Evolutionary conservation across 2,113 vertebrate species (phyloP).

Genomic region (Nasalis larvatus): DNA sequence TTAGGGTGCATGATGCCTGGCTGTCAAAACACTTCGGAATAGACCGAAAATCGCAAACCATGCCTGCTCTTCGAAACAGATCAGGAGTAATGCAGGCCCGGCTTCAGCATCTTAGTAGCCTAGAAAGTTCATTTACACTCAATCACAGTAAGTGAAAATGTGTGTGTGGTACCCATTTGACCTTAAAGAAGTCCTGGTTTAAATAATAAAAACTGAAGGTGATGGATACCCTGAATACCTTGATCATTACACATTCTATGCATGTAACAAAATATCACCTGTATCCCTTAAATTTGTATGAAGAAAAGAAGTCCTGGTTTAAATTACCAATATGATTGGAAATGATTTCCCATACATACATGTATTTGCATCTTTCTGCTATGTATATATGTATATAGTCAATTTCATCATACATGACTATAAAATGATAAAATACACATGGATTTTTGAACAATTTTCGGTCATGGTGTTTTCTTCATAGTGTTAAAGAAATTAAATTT

Average conservation of each 20-base stretch:
- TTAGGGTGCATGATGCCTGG: conserved; percentile 91
- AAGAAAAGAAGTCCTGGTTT: background rate
- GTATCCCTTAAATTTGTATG: background rate
- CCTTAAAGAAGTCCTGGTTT: background rate
- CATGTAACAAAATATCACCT: background rate
- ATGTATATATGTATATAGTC: background rate
- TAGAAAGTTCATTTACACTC: conserved; percentile 95
- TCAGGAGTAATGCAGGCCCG: conserved; percentile 90
- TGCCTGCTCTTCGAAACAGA: conserved; percentile 93
- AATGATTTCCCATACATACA: background rate
- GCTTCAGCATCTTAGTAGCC: conserved; percentile 92
- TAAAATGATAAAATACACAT: background rate
- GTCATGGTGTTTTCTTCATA: background rate
- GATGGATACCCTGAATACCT: background rate
- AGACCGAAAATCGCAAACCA: conserved; percentile 95
- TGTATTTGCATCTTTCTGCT: background rate
- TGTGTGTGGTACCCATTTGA: background rate
- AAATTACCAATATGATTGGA: background rate
- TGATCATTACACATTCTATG: background rate
- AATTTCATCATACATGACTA: background rate
- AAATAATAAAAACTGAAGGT: background rate
- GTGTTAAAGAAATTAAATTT: background rate
- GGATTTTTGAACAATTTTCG: background rate
- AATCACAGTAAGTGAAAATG: conserved; percentile 89
- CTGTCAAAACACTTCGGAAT: conserved; percentile 88